Percentiles rank a stretch among this genome's conserved stretches.
phyloP scores from a whole-genome alignment of 2,888 invertebrate genomes.

The Macrosiphum euphorbiae region DNA sequence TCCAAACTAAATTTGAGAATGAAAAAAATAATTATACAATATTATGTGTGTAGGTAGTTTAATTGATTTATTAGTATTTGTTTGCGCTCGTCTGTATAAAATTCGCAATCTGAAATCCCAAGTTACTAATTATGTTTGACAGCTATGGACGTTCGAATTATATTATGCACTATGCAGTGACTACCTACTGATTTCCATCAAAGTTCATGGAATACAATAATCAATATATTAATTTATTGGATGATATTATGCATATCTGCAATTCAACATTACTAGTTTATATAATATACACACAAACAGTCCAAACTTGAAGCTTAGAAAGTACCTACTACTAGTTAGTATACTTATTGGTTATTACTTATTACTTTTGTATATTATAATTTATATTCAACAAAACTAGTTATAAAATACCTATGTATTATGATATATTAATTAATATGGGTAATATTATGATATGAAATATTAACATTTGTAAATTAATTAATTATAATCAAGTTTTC shows the following conservation, averaged over 20 bases:
- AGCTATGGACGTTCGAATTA: constrained; percentile 8
- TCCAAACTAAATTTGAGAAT: background rate
- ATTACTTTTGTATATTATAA: background rate
- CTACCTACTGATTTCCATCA: constrained; percentile 30
- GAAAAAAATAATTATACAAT: background rate
- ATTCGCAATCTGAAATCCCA: constrained; percentile 15
- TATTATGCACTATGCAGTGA: background rate
- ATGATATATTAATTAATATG: background rate
- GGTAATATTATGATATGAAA: background rate
- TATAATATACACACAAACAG: background rate
- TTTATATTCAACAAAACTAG: background rate
- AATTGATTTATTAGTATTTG: constrained; percentile 22
- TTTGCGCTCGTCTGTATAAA: background rate
- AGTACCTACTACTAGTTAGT: background rate
- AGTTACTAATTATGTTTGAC: constrained; percentile 30
- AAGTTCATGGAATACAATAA: constrained; percentile 12
- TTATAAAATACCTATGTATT: background rate
- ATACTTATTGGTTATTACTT: background rate
- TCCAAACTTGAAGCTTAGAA: background rate
- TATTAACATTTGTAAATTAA: background rate
- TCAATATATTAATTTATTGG: background rate
- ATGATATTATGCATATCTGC: background rate
- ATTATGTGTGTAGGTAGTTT: background rate
- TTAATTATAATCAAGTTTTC: background rate
- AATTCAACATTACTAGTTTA: background rate